Evolutionary conservation across 2,888 invertebrate species (phyloP).

Genomic region (Loripinus fragilis): DNA sequence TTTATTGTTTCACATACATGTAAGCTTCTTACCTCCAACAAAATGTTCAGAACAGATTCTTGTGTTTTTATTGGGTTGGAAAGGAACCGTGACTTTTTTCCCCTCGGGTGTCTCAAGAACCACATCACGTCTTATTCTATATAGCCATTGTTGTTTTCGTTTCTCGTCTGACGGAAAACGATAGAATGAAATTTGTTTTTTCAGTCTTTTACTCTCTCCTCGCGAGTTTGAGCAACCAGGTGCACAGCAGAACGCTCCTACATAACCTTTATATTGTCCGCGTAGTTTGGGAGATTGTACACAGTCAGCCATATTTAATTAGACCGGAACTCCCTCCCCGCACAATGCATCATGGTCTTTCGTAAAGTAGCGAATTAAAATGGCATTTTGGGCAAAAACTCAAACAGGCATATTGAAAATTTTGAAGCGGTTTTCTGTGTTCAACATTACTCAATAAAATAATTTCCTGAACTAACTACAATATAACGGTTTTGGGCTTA

Average conservation of each 20-base stretch:
- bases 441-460: too few species aligned
- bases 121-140: slow-evolving; percentile 21
- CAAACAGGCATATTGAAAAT: too few species aligned
- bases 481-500: too few species aligned
- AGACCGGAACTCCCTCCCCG: not conserved
- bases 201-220: slow-evolving; percentile 17
- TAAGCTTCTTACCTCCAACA: slow-evolving; percentile 2
- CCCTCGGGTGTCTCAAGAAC: not conserved
- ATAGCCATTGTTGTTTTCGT: slow-evolving; percentile 19
- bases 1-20: too few species aligned
- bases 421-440: too few species aligned
- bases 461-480: too few species aligned
- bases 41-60: not conserved
- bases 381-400: too few species aligned
- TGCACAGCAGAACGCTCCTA: slow-evolving; percentile 26
- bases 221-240: slow-evolving; percentile 31
- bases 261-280: slow-evolving; percentile 25
- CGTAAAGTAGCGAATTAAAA: slow-evolving; percentile 9
- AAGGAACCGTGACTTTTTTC: not conserved
- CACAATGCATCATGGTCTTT: not conserved
- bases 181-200: slow-evolving; percentile 25
- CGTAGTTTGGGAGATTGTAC: slow-evolving; percentile 12
- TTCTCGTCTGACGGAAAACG: slow-evolving; percentile 15
- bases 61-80: not conserved
- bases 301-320: not conserved